These are phyloP conservation scores for Drosophila nebulosa DNA, from an alignment of 1,140 invertebrate genomes.

Conservation along the genomic window DNA sequence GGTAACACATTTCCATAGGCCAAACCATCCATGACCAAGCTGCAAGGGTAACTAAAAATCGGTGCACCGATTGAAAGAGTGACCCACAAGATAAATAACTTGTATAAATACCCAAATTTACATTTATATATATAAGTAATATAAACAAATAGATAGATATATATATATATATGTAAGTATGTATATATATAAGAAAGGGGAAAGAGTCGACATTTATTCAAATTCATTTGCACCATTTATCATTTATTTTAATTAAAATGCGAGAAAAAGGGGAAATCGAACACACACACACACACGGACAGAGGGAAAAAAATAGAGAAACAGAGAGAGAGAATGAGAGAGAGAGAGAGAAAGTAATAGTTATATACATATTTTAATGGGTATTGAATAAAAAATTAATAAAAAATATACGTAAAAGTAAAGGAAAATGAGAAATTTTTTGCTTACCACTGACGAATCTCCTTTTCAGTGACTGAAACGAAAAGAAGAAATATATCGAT, in stretches of 20 bases:
- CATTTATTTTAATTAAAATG: neutral
- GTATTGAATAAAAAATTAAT: neutral
- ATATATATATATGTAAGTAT: neutral
- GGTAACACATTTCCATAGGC: too few species aligned
- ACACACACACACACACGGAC: neutral
- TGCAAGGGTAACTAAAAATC: too few species aligned
- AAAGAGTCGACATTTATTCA: neutral
- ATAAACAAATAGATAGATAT: too few species aligned
- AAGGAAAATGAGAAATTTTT: neutral
- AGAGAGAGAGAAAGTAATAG: neutral
- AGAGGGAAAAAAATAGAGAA: neutral
- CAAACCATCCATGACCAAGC: too few species aligned
- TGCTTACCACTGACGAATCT: conserved; percentile 91
- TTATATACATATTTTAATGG: neutral
- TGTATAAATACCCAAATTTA: too few species aligned
- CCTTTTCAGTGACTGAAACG: conserved; percentile 90
- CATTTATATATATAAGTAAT: neutral
- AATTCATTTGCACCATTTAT: neutral
- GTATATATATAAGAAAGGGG: neutral
- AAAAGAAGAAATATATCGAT: conserved; percentile 6
- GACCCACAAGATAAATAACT: too few species aligned
- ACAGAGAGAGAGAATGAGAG: neutral
- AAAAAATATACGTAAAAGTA: neutral
- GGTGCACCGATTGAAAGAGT: too few species aligned
- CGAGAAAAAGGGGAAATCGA: neutral